A percentile compares a stretch with the other conserved stretches of the same genome.
Conservation (phyloP, 2,797 vertebrate genomes). For the Pseudochaenichthys georgianus region DNA sequence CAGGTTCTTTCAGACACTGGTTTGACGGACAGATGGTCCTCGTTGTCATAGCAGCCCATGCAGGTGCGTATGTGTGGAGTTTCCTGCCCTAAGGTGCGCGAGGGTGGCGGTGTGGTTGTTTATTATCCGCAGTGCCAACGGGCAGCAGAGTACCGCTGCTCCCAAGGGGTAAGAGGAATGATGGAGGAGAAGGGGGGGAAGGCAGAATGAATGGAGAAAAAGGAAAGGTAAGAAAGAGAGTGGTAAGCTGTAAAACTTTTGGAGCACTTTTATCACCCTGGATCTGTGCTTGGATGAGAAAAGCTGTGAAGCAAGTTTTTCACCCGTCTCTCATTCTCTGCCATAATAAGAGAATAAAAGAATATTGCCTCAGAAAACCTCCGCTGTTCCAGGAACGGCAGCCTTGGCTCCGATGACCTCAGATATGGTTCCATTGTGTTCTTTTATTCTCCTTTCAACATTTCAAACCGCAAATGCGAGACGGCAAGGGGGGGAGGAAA, state of each 20-base stretch:
- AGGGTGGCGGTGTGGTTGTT: conserved; percentile 52
- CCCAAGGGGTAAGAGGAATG: conserved; percentile 61
- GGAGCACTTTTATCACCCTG: conserved; percentile 64
- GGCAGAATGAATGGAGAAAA: conserved; percentile 25
- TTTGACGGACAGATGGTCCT: conserved; percentile 78
- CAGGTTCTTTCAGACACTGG: conserved; percentile 69
- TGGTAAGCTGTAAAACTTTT: conserved; percentile 56
- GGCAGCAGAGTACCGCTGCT: conserved; percentile 59
- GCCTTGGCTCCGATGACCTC: conserved; percentile 66
- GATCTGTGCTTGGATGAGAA: conserved; percentile 61
- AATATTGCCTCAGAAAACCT: conserved; percentile 64
- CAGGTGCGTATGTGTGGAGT: conserved; percentile 75
- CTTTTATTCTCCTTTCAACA: conserved; percentile 68
- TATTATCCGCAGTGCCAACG: conserved; percentile 69
- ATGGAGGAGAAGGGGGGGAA: conserved; percentile 26
- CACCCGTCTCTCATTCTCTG: conserved; percentile 62
- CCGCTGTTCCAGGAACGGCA: conserved; percentile 53
- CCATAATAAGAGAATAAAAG: conserved; percentile 69
- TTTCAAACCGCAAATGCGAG: conserved; percentile 54
- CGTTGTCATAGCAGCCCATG: conserved; percentile 68
- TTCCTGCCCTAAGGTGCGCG: conserved; percentile 72
- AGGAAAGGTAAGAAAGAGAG: conserved; percentile 29
- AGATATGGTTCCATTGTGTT: conserved; percentile 67
- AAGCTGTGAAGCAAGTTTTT: conserved; percentile 70
- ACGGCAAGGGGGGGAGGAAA: conserved; percentile 15